Evolutionary conservation across 1,140 invertebrate species (phyloP).

Genomic region (Pectinophora gossypiella): DNA sequence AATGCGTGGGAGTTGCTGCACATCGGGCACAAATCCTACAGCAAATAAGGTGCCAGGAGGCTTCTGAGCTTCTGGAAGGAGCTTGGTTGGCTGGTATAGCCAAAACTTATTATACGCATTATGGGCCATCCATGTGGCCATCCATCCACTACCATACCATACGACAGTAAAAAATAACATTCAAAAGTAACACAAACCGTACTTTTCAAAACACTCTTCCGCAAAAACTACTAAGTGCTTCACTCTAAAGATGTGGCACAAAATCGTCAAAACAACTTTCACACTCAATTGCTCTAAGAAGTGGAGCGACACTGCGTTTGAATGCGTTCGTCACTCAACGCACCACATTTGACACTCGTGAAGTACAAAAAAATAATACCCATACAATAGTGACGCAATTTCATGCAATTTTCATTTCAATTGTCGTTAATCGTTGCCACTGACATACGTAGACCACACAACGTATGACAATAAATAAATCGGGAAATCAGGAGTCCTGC

Average conservation of each 20-base stretch:
- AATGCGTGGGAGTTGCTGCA: no score
- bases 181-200: neutral
- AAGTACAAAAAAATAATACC: neutral
- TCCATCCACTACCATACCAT: neutral
- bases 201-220: neutral
- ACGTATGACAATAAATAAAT: no score
- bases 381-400: constrained; percentile 53
- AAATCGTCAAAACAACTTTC: constrained; percentile 15
- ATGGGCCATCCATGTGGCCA: no score
- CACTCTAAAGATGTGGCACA: no score
- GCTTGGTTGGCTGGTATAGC: no score
- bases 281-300: constrained; percentile 42
- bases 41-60: no score
- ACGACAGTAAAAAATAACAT: neutral
- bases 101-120: no score
- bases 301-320: constrained; percentile 32
- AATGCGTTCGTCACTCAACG: constrained; percentile 44
- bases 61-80: no score
- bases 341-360: constrained; percentile 24
- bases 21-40: no score
- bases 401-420: constrained; percentile 51
- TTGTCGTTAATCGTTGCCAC: constrained; percentile 35
- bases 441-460: constrained; percentile 54
- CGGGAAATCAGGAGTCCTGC: no score
- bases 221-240: no score